Evolutionary conservation across 2,888 invertebrate species (phyloP), one percentile per base, ranked within the genome.

Genomic region (Alcis repandata): DNA sequence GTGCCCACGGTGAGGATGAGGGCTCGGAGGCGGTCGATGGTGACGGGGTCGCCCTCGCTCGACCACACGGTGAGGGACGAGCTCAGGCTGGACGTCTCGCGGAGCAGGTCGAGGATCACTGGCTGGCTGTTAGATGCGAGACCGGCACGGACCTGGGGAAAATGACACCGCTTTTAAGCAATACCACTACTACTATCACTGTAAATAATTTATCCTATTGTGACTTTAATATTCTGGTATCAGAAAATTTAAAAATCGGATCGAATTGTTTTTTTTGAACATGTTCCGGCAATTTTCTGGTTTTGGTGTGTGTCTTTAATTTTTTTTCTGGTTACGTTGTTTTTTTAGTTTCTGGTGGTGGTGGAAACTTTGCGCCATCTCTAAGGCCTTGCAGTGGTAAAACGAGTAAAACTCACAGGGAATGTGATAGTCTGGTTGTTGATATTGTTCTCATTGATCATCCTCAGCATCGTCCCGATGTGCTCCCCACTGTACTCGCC

Each of bases 11-110:
- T 91, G 41, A 94, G 92, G 70, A 98, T 95, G 41, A 98, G 89
- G 10, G 94, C 88, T 2, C 95, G 94, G 57, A 98, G 92, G 51
- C 95, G 92, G 1, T 92, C 88, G 3, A 95, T 94, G 78, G 97
- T 94, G 17, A 98, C 96, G 13, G 89, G 82, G 82, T 98, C 98
- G 0, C 90, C 93, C 36, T 89, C 92, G 49, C 94, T 92, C 2
- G 96, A 96, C 98, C 98, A 98, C 58, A 98, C 94, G 0, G 98
- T 98, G 68, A 98, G 87, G 0, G 97, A 96, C 45, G 95, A 94
- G 74, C 94, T 92, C 6, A 92, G 88, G 56, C 86, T 87, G 10
- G 92, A 84, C 0, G 90, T 92, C 78, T 91, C 91, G 0, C 93
- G 86, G 13, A 96, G 83, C 22, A 98, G 92, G 66, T 91, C 91